Evolutionary conservation across 2,113 vertebrate species (phyloP).

Genomic region (Gallinago undulata): DNA sequence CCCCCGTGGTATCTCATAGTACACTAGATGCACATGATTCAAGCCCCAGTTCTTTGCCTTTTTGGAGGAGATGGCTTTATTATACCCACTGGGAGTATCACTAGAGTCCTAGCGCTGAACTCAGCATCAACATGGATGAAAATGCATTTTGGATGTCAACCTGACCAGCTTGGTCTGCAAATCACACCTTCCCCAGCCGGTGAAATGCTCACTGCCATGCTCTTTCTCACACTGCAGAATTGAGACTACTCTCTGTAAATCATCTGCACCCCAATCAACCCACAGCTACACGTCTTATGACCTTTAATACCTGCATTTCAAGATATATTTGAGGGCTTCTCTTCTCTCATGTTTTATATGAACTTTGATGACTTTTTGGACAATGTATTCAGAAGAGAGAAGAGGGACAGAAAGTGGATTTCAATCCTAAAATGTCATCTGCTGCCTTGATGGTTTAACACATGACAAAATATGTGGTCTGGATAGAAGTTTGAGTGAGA

Average conservation of each 20-base stretch:
- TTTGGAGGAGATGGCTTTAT: neutral
- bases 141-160: neutral
- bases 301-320: neutral
- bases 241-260: neutral
- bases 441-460: neutral
- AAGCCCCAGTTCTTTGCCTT: neutral
- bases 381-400: neutral
- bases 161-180: neutral
- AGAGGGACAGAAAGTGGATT: neutral
- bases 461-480: neutral
- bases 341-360: neutral
- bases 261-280: neutral
- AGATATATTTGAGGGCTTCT: neutral
- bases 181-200: neutral
- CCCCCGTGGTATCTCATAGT: neutral
- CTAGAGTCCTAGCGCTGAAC: neutral
- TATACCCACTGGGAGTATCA: neutral
- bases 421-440: neutral
- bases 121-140: neutral
- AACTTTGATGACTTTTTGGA: neutral
- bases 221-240: neutral
- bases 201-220: neutral
- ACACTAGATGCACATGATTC: fast-evolving
- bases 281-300: neutral
- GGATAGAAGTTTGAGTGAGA: neutral